phyloP scores from a whole-genome alignment of 2,888 invertebrate species.

The Galerucella calmariensis region DNA sequence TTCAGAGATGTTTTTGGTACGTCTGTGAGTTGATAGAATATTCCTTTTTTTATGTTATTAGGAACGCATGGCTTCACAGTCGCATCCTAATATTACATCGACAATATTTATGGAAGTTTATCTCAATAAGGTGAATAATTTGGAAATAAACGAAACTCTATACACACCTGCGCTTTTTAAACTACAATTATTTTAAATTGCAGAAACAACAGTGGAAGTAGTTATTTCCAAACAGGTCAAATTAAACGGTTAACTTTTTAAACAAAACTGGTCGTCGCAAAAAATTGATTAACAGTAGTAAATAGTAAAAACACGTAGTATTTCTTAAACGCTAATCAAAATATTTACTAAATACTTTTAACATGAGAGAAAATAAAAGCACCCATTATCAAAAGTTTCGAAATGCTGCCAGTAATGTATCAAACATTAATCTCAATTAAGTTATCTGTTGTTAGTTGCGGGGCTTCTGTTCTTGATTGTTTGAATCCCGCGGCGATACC shows the following conservation, averaged over 20 bases:
- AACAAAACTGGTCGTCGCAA: too few relatives aligned
- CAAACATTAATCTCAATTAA: slow-evolving; percentile 54
- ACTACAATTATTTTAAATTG: too few relatives aligned
- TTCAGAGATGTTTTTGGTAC: not conserved
- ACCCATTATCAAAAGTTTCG: slow-evolving; percentile 4
- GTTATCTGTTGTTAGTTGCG: slow-evolving; percentile 50
- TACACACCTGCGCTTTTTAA: not conserved
- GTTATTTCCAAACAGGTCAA: too few relatives aligned
- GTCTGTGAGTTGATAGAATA: not conserved
- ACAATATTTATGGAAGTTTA: slow-evolving; percentile 33
- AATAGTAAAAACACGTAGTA: not conserved
- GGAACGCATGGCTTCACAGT: slow-evolving; percentile 50
- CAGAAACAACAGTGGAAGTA: too few relatives aligned
- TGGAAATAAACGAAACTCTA: not conserved
- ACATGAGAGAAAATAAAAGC: not conserved
- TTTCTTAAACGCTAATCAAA: not conserved
- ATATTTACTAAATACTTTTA: not conserved
- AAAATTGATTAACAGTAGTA: not conserved
- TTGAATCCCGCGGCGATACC: slow-evolving; percentile 48
- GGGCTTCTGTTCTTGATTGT: slow-evolving; percentile 54
- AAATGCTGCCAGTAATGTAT: slow-evolving; percentile 43
- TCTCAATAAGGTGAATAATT: slow-evolving; percentile 23
- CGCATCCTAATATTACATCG: slow-evolving; percentile 20
- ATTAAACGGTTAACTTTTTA: too few relatives aligned
- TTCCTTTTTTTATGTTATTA: slow-evolving; percentile 53